Base-by-base conservation (phyloP, 1,140 invertebrate species). In the Pachyrhynchus sulphureomaculatus region DNA sequence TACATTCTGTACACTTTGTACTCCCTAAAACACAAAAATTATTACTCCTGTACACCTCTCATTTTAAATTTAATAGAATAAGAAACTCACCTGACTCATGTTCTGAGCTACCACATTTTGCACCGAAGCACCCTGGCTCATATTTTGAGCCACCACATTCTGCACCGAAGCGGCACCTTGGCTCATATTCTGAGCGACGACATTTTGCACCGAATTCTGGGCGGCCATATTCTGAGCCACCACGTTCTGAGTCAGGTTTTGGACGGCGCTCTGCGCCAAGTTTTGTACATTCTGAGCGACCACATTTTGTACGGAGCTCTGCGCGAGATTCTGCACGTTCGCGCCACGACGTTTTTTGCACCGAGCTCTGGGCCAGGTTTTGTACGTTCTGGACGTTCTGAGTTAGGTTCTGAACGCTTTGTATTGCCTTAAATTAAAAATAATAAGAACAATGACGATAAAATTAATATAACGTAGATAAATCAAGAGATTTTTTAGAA, bases 281-380 rank as follows among this genome's bases (percentile, higher is more conserved):
- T 61, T 62, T 34, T 51, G 47, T 34, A 54, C 23, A 23, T 24
- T 54, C 20, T 56, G 60, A 12, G 37, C 32, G 0, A 60, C 48
- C 12, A 54, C 24, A 21, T 55, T 62, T 17, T 62, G 60, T 10
- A 63, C 61, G 9, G 59, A 62, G 24, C 36, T 47, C 34, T 67
- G 61, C 9, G 61, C 51, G 9, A 64, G 29, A 24, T 54, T 64
- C 21, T 64, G 65, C 18, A 64, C 51, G 15, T 60, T 64, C 15
- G 23, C 33, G 13, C 44, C 48, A 13, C 26, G 5, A 55, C 36
- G 44, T 47, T 47, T 47, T 47, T 23, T 49, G 47, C 24, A 45
- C 49, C n/a, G 47, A 49, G 15, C 24, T 54, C 18, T 64, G 55
- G 18, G 55, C 29, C 21, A 59, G 13, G 17, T 51, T 59, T 33